Percentiles rank a stretch among this genome's conserved stretches.
Conservation (phyloP, 2,113 vertebrate genomes). For the Bos javanicus region DNA sequence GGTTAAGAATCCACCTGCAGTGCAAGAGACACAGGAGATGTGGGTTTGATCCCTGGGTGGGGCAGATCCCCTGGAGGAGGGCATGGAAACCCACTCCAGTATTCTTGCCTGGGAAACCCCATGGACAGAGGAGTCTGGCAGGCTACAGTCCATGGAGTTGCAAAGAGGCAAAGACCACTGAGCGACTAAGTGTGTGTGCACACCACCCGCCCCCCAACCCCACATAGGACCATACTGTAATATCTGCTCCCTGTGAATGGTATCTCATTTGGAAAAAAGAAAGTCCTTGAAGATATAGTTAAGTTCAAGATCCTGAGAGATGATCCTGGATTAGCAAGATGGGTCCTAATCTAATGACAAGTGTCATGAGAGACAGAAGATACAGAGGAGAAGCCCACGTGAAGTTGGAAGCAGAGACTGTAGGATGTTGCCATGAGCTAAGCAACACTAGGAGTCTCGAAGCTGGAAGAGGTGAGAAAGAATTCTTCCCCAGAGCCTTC, state of each 20-base stretch:
- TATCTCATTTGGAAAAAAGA: not conserved
- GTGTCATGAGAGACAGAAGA: not conserved
- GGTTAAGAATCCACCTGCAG: not conserved
- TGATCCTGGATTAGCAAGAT: not conserved
- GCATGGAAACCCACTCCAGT: not conserved
- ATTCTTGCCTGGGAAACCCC: not conserved
- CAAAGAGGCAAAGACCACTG: not conserved
- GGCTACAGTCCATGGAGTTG: not conserved
- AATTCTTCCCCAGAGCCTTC: not conserved
- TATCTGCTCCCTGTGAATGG: not conserved
- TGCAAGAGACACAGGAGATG: not conserved
- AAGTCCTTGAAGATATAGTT: not conserved
- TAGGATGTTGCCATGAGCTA: not conserved
- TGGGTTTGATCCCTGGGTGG: not conserved
- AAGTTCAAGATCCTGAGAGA: not conserved
- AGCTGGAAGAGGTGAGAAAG: not conserved
- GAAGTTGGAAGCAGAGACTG: not conserved
- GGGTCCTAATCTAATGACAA: not conserved
- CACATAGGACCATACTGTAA: not conserved
- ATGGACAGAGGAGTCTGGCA: not conserved
- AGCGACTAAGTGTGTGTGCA: rapidly evolving
- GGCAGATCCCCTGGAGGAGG: not conserved
- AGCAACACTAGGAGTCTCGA: not conserved
- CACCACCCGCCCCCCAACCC: rapidly evolving
- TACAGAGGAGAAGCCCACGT: not conserved